Percentiles rank a stretch among this genome's conserved stretches.
Conservation (phyloP, 2,888 invertebrate genomes). For the Euclidia mi region DNA sequence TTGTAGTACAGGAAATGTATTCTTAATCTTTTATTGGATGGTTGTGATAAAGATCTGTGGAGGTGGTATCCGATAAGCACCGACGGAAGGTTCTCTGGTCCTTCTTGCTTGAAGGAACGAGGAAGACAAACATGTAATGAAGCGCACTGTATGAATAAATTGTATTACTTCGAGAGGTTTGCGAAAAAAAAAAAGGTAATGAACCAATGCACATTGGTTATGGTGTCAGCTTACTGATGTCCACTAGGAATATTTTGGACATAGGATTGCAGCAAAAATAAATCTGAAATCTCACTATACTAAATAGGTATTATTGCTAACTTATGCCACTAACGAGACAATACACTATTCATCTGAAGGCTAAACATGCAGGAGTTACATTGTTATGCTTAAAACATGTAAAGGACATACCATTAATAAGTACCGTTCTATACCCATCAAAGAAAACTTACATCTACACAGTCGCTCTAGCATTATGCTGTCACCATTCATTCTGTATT, state of each 20-base stretch:
- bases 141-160: too few species aligned
- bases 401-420: not conserved
- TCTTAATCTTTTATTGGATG: slow-evolving; percentile 7
- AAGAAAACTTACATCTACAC: not conserved
- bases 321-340: too few species aligned
- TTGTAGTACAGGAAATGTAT: slow-evolving; percentile 7
- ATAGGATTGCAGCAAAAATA: too few species aligned
- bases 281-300: too few species aligned
- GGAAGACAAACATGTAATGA: not conserved
- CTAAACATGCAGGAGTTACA: too few species aligned
- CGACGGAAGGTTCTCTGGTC: not conserved
- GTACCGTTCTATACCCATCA: not conserved
- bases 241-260: too few species aligned
- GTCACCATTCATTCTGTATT: not conserved
- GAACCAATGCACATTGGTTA: too few species aligned
- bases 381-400: not conserved
- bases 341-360: too few species aligned
- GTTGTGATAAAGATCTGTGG: not conserved
- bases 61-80: not conserved
- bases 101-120: not conserved
- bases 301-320: too few species aligned
- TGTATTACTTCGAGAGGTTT: too few species aligned
- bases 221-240: too few species aligned
- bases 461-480: not conserved
- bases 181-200: too few species aligned